These are phyloP conservation scores for Diplogasteroides magnus DNA, from an alignment of 1,140 invertebrate genomes.

Conservation along the genomic window DNA sequence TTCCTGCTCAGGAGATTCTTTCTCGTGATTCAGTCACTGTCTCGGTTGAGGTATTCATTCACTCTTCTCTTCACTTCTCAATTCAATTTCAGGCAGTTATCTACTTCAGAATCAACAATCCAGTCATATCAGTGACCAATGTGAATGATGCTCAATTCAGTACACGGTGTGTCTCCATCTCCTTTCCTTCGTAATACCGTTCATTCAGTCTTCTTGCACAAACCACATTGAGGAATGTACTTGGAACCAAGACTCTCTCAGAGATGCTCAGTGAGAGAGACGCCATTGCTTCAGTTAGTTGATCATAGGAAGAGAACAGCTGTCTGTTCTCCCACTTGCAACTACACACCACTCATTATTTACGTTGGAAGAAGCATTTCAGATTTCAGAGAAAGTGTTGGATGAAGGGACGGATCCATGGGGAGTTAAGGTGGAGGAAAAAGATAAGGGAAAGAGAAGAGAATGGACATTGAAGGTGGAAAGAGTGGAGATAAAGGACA, in stretches of 20 bases:
- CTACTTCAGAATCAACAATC: conserved; percentile 59
- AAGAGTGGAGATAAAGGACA: conserved; percentile 75
- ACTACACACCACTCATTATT: too few relatives aligned
- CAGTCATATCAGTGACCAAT: conserved; percentile 59
- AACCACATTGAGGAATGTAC: conserved; percentile 71
- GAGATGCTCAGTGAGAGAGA: conserved; percentile 85
- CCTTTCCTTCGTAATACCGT: too few relatives aligned
- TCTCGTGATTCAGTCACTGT: conserved; percentile 85
- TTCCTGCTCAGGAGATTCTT: conserved; percentile 81
- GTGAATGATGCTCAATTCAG: conserved; percentile 60
- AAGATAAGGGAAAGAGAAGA: conserved; percentile 43
- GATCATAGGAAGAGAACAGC: conserved; percentile 40
- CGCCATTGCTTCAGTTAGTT: conserved; percentile 83
- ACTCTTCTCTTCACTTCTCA: conserved; percentile 6
- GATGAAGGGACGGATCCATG: conserved; percentile 91
- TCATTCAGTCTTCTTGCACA: conserved; percentile 56
- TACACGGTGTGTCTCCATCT: too few relatives aligned
- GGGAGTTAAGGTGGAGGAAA: conserved; percentile 76
- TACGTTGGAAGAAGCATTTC: conserved; percentile 18
- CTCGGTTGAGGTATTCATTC: conserved; percentile 41
- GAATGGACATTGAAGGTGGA: conserved; percentile 70
- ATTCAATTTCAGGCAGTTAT: conserved; percentile 51
- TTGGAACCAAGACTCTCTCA: conserved; percentile 85
- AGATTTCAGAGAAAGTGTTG: conserved; percentile 60
- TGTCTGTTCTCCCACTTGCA: too few relatives aligned